Evolutionary conservation across 2,113 vertebrate genomes (phyloP).

Genomic region (Nestor notabilis): DNA sequence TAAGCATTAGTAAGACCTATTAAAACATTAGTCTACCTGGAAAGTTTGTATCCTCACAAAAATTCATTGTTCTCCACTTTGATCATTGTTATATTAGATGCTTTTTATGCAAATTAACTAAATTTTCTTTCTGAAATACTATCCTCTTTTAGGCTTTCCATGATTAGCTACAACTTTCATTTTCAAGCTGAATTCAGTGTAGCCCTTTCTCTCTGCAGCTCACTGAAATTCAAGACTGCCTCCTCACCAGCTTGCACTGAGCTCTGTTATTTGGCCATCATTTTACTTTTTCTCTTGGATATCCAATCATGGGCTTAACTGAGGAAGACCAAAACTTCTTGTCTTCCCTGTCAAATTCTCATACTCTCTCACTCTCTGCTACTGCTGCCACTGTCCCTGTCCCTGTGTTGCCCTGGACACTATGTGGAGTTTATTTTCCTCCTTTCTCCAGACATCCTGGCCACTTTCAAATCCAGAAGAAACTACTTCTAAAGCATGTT

Average conservation of each 20-base stretch:
- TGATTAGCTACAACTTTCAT: not conserved
- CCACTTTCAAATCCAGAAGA: not conserved
- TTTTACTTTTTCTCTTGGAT: not conserved
- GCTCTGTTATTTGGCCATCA: not conserved
- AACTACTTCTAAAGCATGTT: not conserved
- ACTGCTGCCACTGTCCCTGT: not conserved
- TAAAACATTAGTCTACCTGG: not conserved
- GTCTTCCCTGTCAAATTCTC: not conserved
- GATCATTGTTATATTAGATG: not conserved
- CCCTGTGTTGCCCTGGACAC: not conserved
- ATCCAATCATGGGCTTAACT: not conserved
- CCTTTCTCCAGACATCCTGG: not conserved
- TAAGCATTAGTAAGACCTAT: constrained; percentile 2
- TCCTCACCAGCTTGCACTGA: not conserved
- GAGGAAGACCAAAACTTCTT: not conserved
- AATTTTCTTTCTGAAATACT: not conserved
- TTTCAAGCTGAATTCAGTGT: not conserved
- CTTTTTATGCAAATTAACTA: not conserved
- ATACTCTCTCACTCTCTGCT: not conserved
- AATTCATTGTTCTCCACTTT: not conserved
- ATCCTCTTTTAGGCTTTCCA: not conserved
- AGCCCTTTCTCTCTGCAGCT: not conserved
- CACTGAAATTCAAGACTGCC: not conserved
- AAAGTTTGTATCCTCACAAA: not conserved
- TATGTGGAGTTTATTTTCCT: accelerated